phyloP scores from a whole-genome alignment of 2,797 vertebrate species.

The Cyclura pinguis region DNA sequence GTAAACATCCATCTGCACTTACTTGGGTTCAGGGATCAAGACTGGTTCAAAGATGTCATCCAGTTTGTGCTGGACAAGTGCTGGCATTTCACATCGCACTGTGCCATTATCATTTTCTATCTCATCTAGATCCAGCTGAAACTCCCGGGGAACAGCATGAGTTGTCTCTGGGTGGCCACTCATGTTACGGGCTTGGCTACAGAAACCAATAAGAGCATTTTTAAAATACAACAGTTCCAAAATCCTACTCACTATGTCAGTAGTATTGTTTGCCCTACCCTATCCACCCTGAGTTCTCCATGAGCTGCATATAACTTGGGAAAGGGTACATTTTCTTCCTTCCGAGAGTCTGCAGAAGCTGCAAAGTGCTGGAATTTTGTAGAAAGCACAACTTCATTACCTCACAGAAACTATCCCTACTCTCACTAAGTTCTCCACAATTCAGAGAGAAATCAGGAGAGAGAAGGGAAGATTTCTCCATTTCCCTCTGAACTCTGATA shows the following conservation, averaged over 20 bases:
- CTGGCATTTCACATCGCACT: constrained; percentile 92
- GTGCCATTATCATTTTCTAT: constrained; percentile 93
- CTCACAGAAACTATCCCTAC: not conserved
- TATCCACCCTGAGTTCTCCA: not conserved
- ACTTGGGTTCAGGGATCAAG: constrained; percentile 96
- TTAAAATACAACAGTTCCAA: not conserved
- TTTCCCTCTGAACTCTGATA: not conserved
- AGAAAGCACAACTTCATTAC: not conserved
- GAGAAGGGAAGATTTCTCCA: not conserved
- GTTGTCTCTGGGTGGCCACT: constrained; percentile 86
- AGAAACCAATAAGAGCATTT: constrained; percentile 64
- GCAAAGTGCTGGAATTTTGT: not conserved
- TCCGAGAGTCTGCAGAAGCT: not conserved
- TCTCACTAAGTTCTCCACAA: not conserved
- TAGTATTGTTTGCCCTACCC: no score
- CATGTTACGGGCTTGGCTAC: constrained; percentile 92
- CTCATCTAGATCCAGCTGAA: constrained; percentile 97
- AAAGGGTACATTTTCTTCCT: not conserved
- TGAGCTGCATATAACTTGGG: not conserved
- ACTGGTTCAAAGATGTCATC: constrained; percentile 97
- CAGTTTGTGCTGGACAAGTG: constrained; percentile 96
- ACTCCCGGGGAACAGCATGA: constrained; percentile 91
- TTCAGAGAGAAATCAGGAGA: not conserved
- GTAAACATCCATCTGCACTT: constrained; percentile 66
- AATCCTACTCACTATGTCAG: not conserved